Percentiles rank a stretch among this genome's conserved stretches.
These are phyloP conservation scores for Ctenodactylus gundi DNA, from an alignment of 2,113 vertebrate species.

Conservation along the genomic window DNA sequence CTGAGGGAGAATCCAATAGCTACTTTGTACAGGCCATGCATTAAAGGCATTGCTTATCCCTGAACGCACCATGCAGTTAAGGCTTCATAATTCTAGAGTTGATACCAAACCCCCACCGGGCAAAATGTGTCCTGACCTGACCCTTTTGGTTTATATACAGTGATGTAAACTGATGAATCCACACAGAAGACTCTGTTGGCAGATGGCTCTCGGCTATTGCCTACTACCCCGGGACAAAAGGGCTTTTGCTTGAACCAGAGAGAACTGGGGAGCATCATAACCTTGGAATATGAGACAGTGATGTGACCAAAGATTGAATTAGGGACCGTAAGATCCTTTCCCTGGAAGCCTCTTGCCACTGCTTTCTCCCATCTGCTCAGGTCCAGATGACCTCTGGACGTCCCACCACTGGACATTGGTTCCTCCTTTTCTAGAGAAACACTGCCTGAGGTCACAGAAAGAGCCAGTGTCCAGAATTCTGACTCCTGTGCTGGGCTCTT, in stretches of 20 bases:
- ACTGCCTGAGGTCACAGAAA: background rate
- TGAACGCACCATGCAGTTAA: background rate
- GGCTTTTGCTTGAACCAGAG: background rate
- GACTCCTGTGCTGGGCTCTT: background rate
- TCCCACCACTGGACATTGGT: background rate
- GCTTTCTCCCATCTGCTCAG: background rate
- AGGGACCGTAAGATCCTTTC: background rate
- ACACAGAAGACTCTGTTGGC: slow-evolving; percentile 37
- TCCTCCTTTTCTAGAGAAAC: background rate
- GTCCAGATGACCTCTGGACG: background rate
- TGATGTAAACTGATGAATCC: slow-evolving; percentile 5
- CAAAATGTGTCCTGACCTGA: slow-evolving; percentile 63
- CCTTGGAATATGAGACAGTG: background rate
- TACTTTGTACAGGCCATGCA: background rate
- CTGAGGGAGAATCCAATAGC: background rate
- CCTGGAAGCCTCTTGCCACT: background rate
- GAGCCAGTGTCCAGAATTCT: background rate
- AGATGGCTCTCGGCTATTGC: slow-evolving; percentile 30
- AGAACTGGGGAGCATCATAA: background rate
- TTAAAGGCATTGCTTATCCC: background rate
- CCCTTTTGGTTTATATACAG: slow-evolving; percentile 34
- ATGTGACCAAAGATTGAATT: background rate
- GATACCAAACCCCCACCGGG: background rate
- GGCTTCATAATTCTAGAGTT: slow-evolving; percentile 34
- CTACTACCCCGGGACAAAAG: background rate